Percentiles rank a stretch among this genome's conserved stretches.
phyloP scores from a whole-genome alignment of 1,140 invertebrate genomes.

The Bombus ignitus region DNA sequence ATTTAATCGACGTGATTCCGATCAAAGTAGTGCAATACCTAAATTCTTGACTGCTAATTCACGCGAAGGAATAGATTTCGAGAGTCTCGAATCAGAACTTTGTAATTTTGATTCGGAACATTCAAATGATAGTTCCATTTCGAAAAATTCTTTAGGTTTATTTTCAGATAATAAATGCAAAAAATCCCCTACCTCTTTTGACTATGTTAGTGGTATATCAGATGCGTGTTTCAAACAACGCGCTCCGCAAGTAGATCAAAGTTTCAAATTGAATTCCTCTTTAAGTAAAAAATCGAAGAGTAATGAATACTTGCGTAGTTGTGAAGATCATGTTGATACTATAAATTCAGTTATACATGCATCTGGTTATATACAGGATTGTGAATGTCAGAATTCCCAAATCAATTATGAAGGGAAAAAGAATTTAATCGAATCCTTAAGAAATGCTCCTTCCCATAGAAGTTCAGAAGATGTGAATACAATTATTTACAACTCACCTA shows the following conservation, averaged over 20 bases:
- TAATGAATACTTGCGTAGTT: constrained; percentile 69
- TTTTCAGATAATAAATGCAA: constrained; percentile 64
- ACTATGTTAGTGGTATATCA: constrained; percentile 36
- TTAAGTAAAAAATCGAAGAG: constrained; percentile 67
- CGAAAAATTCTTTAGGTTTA: constrained; percentile 70
- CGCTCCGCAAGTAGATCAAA: constrained; percentile 37
- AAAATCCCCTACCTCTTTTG: constrained; percentile 60
- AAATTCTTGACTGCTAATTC: constrained; percentile 78
- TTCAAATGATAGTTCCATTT: constrained; percentile 75
- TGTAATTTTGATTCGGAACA: constrained; percentile 76
- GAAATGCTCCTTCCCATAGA: constrained; percentile 32
- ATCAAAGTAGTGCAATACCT: constrained; percentile 61
- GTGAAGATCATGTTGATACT: constrained; percentile 39
- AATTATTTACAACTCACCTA: constrained; percentile 23
- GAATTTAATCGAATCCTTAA: constrained; percentile 54
- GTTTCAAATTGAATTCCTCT: constrained; percentile 51
- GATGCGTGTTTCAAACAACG: constrained; percentile 26
- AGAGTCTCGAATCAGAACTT: constrained; percentile 76
- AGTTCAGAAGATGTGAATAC: constrained; percentile 47
- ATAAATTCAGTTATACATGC: constrained; percentile 32
- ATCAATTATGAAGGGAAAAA: constrained; percentile 60
- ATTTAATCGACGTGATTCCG: constrained; percentile 56
- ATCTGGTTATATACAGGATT: constrained; percentile 48
- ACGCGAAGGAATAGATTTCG: constrained; percentile 80
- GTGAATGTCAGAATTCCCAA: constrained; percentile 49